Evolutionary conservation across 1,140 invertebrate genomes (phyloP), one percentile per base, ranked within the genome.

Genomic region (Drosophila asahinai): DNA sequence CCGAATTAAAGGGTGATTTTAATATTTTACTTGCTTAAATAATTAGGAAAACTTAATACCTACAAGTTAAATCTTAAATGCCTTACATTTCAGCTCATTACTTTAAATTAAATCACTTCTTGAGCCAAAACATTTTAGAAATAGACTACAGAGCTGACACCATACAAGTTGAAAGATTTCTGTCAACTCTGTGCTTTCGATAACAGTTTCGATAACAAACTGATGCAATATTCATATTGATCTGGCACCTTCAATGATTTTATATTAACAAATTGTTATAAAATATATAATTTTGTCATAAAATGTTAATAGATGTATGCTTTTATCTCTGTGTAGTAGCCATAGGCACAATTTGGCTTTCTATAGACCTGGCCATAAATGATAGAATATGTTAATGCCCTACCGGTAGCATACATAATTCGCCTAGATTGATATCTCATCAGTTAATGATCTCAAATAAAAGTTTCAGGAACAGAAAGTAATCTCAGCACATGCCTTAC

Each of bases 371-470:
- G 19, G 7, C 48, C 22, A 54, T 40, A 40, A 63, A 19, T 63
- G 58, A 14, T 25, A 66, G 63, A 64, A 59, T 17, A 12, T 48
- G 5, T 33, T 14, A 14, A 47, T 63, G 42, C 64, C 58, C 58
- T 48, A 33, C 17, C 17, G 19, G 52, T 19, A 12, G 17, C 19
- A 2, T n/a, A 22, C 54, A 22, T 6, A 27, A 5, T 27, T 19
- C 3, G 14, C 38, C 17, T 9, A 45, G 62, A 65, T 62, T 43
- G 58, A 65, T 65, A 60, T 63, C 57, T 33, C 57, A 43, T 65
- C 57, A 17, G 22, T 62, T 66, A 63, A 63, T 63, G 62, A 62
- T 65, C 15, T 17, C 12, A 19, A 45, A 36, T 63, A 36, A 63
- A 36, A 17, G 15, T 62, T 33, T n/a, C 11, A 14, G 17, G 40